Evolutionary conservation across 2,797 vertebrate genomes (phyloP).

Genomic region (Chromis chromis): DNA sequence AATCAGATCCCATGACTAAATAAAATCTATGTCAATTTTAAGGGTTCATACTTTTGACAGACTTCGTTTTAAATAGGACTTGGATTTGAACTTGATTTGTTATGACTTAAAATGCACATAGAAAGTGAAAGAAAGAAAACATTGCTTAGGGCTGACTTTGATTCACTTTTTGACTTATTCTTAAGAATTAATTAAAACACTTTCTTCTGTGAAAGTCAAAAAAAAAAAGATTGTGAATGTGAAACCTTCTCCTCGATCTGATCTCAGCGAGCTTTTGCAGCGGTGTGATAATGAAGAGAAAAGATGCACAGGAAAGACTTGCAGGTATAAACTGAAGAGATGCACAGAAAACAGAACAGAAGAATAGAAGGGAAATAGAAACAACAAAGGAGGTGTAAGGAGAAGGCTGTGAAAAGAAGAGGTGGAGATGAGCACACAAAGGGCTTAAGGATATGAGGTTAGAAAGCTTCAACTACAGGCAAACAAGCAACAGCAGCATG

Average conservation of each 20-base stretch:
- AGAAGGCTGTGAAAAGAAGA: not conserved
- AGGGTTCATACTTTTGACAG: not conserved
- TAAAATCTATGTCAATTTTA: not conserved
- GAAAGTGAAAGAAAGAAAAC: not conserved
- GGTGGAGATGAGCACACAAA: not conserved
- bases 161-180: conserved; percentile 1
- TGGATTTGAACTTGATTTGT: no score
- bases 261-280: conserved; percentile 23
- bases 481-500: conserved; percentile 58
- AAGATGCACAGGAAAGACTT: not conserved
- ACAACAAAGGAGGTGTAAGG: not conserved
- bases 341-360: not conserved
- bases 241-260: not conserved
- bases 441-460: conserved; percentile 20
- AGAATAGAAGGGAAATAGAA: not conserved
- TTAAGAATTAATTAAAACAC: no score
- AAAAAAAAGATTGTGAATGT: conserved; percentile 1
- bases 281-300: conserved; percentile 4
- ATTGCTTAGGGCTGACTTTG: not conserved
- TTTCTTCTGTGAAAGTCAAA: not conserved
- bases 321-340: not conserved
- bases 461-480: conserved; percentile 27
- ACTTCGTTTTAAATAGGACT: not conserved
- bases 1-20: not conserved
- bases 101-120: not conserved